phyloP scores from a whole-genome alignment of 2,113 vertebrate species.

The Corythaeola cristata region DNA sequence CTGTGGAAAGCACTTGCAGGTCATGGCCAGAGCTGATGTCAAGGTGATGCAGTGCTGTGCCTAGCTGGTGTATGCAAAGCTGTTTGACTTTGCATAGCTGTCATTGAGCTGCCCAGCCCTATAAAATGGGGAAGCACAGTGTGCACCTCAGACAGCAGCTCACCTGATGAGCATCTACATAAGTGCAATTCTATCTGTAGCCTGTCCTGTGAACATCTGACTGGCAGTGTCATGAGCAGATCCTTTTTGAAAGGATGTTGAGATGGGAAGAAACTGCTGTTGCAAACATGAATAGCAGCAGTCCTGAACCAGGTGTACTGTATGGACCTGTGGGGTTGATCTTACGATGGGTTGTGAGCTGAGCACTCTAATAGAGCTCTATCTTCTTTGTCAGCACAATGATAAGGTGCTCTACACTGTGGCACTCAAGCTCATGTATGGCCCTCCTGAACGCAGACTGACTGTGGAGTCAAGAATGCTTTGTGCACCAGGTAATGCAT shows the following conservation, averaged over 20 bases:
- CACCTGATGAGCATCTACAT: accelerated
- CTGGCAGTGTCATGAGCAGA: background rate
- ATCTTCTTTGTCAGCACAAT: constrained; percentile 27
- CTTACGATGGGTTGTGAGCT: background rate
- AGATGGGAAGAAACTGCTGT: background rate
- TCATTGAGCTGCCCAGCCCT: background rate
- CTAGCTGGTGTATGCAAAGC: background rate
- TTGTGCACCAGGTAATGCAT: constrained; percentile 69
- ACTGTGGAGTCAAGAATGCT: constrained; percentile 53
- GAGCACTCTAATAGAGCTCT: background rate
- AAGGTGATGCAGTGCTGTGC: background rate
- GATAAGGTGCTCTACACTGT: constrained; percentile 36
- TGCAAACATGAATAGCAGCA: background rate
- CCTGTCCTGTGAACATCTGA: background rate
- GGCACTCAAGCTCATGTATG: constrained; percentile 28
- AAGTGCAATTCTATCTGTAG: background rate
- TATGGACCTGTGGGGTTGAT: background rate
- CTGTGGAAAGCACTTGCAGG: background rate
- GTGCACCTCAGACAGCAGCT: background rate
- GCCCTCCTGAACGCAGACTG: background rate
- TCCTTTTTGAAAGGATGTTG: background rate
- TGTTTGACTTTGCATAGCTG: background rate
- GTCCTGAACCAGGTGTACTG: background rate
- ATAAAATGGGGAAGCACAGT: background rate
- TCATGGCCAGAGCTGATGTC: background rate